phyloP scores from a whole-genome alignment of 2,797 vertebrate genomes.

The Aldrovandia affinis region DNA sequence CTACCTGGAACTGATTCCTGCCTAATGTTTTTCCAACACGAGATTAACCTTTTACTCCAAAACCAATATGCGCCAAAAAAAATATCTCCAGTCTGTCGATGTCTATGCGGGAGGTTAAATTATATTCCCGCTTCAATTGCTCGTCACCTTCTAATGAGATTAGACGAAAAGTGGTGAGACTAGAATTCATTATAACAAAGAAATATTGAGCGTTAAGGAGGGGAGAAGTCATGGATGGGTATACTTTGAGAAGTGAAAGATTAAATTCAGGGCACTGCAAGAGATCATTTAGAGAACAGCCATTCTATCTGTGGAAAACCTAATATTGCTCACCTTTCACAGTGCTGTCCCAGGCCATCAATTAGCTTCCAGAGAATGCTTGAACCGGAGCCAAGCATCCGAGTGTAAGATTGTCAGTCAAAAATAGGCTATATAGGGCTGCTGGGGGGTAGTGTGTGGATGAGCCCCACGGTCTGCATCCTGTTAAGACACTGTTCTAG shows the following conservation, averaged over 20 bases:
- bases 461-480: too few species aligned
- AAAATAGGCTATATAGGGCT: too few species aligned
- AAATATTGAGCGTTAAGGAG: background rate
- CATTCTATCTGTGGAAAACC: background rate
- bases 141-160: conserved; percentile 23
- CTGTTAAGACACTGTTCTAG: too few species aligned
- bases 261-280: background rate
- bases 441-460: too few species aligned
- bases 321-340: background rate
- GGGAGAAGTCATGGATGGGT: background rate
- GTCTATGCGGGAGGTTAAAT: conserved; percentile 16
- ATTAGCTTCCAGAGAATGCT: background rate
- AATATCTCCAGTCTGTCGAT: background rate
- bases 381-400: background rate
- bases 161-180: conserved; percentile 19
- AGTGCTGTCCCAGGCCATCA: background rate
- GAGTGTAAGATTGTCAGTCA: too few species aligned
- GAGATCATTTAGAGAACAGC: background rate
- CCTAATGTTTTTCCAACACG: conserved; percentile 1
- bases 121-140: conserved; percentile 7
- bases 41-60: conserved; percentile 8
- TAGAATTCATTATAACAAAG: conserved; percentile 38
- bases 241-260: background rate
- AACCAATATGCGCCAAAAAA: conserved; percentile 10
- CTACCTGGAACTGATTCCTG: conserved; percentile 14